These are phyloP conservation scores for Bellardia pandia DNA, from an alignment of 2,888 invertebrate species.

Conservation along the genomic window DNA sequence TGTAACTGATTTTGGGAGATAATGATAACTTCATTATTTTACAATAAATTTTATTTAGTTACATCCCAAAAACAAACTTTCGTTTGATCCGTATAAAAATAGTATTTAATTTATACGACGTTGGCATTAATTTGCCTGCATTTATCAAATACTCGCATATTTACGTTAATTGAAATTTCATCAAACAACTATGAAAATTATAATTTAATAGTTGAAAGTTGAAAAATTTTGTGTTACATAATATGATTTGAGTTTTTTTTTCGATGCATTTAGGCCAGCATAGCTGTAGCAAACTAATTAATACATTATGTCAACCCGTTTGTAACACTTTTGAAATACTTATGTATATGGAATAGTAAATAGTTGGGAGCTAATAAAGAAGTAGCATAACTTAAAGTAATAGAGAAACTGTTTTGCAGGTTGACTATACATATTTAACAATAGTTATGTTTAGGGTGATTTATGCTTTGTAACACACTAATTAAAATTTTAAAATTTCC, in stretches of 20 bases:
- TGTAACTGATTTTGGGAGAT: not conserved
- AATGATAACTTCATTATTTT: slow-evolving; percentile 26
- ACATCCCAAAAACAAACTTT: slow-evolving; percentile 18
- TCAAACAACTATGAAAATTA: not conserved
- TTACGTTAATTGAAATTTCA: not conserved
- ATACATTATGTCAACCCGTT: not conserved
- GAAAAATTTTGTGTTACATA: not conserved
- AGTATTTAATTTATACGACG: slow-evolving; percentile 34
- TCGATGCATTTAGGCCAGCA: too few species aligned
- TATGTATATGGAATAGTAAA: too few species aligned
- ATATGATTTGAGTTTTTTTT: too few species aligned
- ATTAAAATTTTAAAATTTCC: too few species aligned
- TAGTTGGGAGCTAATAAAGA: too few species aligned
- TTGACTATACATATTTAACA: too few species aligned
- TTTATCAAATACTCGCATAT: not conserved
- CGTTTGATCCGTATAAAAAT: not conserved
- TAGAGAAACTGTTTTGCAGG: too few species aligned
- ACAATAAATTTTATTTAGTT: not conserved
- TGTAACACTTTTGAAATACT: too few species aligned
- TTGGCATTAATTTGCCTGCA: slow-evolving; percentile 41
- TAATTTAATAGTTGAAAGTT: not conserved
- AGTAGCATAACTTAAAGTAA: too few species aligned
- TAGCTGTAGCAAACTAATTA: not conserved
- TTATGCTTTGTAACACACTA: too few species aligned
- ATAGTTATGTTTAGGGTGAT: too few species aligned